Base-by-base conservation (phyloP, 1,140 invertebrate species). In the Galleria mellonella region DNA sequence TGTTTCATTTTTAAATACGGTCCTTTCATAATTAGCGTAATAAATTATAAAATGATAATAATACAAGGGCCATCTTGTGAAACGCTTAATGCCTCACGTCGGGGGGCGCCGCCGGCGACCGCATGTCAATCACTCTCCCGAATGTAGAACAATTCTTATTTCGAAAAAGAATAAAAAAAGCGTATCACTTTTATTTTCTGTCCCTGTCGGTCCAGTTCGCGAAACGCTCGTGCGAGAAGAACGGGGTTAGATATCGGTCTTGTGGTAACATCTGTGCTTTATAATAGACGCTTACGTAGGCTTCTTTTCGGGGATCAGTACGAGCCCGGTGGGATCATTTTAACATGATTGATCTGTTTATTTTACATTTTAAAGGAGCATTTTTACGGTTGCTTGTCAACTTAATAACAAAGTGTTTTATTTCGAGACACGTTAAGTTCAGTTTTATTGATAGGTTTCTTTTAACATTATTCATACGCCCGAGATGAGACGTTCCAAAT, bases 371-470 rank as follows among this genome's bases (percentile, higher is more conserved):
- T 83, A 85, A 83, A 85, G 72, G 75, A 76, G 72, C 77, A 85
- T 85, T 85, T 85, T 85, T 85, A 85, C 82, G 82, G 82, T 83
- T 83, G 82, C 71, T 85, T 85, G 82, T 85, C 82, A 85, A 85
- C 82, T 83, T 82, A 81, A 83, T 85, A 83, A 85, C 82, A 82
- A 83, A 82, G 77, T 83, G 69, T 85, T 85, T 83, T 83, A 85
- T 85, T 78, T 82, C 55, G 74, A 58, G 67, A 82, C 72, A 82
- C 66, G 72, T 77, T 84, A 81, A 81, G 62, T 81, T 83, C 70
- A 64, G 64, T 82, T 85, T 85, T 85, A 85, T 85, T 85, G 82
- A 85, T 85, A 83, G 78, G 74, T 71, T 71, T 62, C 74, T 77
- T 83, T 83, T 79, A 70, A 72, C 64, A 71, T 77, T 77, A 65